phyloP scores from a whole-genome alignment of 2,888 invertebrate genomes.

The Platynereis dumerilii region DNA sequence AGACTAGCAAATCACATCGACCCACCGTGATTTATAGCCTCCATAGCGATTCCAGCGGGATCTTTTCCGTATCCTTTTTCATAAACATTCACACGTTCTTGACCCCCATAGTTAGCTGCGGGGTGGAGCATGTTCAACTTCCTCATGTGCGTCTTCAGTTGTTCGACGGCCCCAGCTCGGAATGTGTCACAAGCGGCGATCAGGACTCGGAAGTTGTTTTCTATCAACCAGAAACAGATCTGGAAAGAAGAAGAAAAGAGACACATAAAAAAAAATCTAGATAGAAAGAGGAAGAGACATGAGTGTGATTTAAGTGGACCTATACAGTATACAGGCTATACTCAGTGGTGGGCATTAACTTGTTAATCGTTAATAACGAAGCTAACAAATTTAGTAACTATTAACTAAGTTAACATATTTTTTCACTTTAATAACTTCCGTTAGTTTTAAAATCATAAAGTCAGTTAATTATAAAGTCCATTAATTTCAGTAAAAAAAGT shows the following conservation, averaged over 20 bases:
- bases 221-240: slow-evolving; percentile 99
- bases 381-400: no score
- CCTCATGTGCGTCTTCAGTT: slow-evolving; percentile 90
- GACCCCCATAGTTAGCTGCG: slow-evolving; percentile 72
- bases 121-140: slow-evolving; percentile 95
- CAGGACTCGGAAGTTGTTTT: slow-evolving; percentile 92
- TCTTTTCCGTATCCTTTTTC: slow-evolving; percentile 99
- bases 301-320: neutral
- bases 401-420: no score
- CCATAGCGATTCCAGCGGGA: slow-evolving; percentile 97
- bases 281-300: neutral
- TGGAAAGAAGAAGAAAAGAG: slow-evolving; percentile 40
- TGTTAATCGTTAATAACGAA: no score
- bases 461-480: neutral
- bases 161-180: slow-evolving; percentile 98
- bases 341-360: no score
- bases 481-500: no score
- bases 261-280: neutral
- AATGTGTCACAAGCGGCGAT: slow-evolving; percentile 99
- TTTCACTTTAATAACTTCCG: neutral
- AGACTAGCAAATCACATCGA: no score
- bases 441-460: neutral
- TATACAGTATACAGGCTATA: neutral
- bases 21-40: slow-evolving; percentile 84
- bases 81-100: slow-evolving; percentile 87